Conservation (phyloP, 2,113 vertebrate genomes). For the Empidonax traillii region DNA sequence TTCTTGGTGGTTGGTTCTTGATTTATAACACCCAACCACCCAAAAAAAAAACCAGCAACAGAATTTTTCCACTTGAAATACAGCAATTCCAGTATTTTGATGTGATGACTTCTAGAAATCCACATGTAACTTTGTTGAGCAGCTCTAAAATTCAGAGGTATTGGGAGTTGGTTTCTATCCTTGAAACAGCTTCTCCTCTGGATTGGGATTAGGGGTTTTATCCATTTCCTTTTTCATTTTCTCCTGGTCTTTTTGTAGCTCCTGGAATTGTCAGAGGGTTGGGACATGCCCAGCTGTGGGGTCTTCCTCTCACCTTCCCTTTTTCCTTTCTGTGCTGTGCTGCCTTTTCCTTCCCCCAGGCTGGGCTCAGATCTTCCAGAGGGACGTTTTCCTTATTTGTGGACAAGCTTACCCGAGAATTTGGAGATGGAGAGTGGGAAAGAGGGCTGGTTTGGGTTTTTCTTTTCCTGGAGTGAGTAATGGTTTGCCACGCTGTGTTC, state of each 20-base stretch:
- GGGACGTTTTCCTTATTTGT: neutral
- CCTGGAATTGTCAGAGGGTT: neutral
- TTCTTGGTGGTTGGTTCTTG: neutral
- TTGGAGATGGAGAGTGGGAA: neutral
- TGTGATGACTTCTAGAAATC: neutral
- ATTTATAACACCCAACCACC: neutral
- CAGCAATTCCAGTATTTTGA: neutral
- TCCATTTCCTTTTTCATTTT: neutral
- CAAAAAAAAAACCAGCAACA: neutral
- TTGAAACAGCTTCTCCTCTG: neutral
- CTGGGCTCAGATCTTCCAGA: neutral
- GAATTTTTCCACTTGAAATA: neutral
- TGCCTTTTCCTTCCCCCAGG: neutral
- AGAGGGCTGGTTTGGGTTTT: neutral
- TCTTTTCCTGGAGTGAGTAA: slow-evolving; percentile 6
- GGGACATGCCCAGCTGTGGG: neutral
- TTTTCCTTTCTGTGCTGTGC: neutral
- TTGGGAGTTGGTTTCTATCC: neutral
- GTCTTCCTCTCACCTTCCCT: neutral
- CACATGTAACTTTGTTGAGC: neutral
- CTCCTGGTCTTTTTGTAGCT: neutral
- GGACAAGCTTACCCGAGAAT: neutral
- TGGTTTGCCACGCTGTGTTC: slow-evolving; percentile 51
- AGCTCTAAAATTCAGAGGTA: neutral
- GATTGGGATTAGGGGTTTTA: neutral